A percentile compares a stretch with the other conserved stretches of the same genome.
Conservation (phyloP, 2,797 vertebrate genomes). For the Lagocephalus sceleratus region DNA sequence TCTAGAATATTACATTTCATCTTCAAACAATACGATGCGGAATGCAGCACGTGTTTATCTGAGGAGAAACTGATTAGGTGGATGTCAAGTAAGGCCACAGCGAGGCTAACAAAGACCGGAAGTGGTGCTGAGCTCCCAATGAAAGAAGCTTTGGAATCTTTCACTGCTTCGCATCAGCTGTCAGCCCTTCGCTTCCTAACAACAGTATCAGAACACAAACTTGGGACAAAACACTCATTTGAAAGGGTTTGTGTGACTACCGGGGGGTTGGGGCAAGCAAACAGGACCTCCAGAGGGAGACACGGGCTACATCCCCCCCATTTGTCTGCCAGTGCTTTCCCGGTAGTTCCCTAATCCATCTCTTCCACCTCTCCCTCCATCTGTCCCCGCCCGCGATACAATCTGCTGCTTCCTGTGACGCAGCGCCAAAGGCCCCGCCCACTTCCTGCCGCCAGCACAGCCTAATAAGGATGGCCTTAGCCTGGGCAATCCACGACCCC, state of each 20-base stretch:
- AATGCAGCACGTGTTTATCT: not conserved
- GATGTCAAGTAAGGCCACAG: slow-evolving; percentile 60
- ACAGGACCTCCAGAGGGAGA: not conserved
- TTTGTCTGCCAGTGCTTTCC: slow-evolving; percentile 28
- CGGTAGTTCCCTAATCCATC: slow-evolving; percentile 57
- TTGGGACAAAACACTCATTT: slow-evolving; percentile 27
- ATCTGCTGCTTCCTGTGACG: slow-evolving; percentile 79
- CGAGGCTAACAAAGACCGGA: slow-evolving; percentile 68
- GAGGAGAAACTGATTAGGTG: slow-evolving; percentile 20
- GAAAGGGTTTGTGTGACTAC: slow-evolving; percentile 6
- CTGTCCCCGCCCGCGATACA: slow-evolving; percentile 68
- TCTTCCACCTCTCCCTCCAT: slow-evolving; percentile 54
- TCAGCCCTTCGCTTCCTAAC: slow-evolving; percentile 11
- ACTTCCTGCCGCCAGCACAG: slow-evolving; percentile 74
- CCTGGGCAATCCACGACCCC: not conserved
- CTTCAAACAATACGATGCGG: not conserved
- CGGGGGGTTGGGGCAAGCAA: no score
- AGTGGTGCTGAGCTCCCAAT: slow-evolving; percentile 32
- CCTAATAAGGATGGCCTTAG: slow-evolving; percentile 69
- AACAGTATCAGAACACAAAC: slow-evolving; percentile 9
- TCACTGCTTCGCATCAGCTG: slow-evolving; percentile 46
- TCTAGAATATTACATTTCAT: no score
- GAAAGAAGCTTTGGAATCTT: slow-evolving; percentile 48
- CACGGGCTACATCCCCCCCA: slow-evolving; percentile 17
- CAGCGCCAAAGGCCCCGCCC: slow-evolving; percentile 59